These are phyloP conservation scores for Rhingia campestris DNA, from an alignment of 2,888 invertebrate species.

Conservation along the genomic window DNA sequence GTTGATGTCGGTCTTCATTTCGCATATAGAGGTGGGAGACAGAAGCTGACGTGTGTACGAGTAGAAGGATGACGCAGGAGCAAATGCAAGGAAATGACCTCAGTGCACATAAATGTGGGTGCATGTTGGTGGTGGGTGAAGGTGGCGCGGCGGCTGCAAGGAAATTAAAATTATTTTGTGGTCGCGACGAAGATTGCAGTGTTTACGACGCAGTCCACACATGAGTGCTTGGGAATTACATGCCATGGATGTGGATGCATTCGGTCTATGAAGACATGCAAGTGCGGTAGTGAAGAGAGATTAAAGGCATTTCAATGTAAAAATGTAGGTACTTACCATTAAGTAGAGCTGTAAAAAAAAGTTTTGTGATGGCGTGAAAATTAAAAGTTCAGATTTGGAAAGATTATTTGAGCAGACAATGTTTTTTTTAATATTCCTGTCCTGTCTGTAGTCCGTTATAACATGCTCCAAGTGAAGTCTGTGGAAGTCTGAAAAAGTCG, in stretches of 20 bases:
- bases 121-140: neutral
- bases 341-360: too few relatives aligned
- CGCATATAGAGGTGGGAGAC: neutral
- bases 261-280: slow-evolving; percentile 16
- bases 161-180: slow-evolving; percentile 66
- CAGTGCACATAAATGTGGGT: slow-evolving; percentile 24
- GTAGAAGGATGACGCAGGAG: neutral
- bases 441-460: too few relatives aligned
- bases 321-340: neutral
- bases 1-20: neutral
- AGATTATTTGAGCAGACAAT: too few relatives aligned
- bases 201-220: slow-evolving; percentile 43
- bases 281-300: neutral
- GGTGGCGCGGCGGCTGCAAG: neutral
- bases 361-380: too few relatives aligned
- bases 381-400: too few relatives aligned
- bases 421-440: too few relatives aligned
- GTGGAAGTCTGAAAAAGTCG: too few relatives aligned
- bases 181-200: slow-evolving; percentile 44
- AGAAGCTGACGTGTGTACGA: neutral
- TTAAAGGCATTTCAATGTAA: slow-evolving; percentile 1
- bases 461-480: too few relatives aligned
- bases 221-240: slow-evolving; percentile 11
- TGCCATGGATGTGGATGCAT: neutral
- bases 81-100: slow-evolving; percentile 57